These are phyloP conservation scores for Acipenser ruthenus DNA, from an alignment of 2,797 vertebrate species.

Conservation along the genomic window DNA sequence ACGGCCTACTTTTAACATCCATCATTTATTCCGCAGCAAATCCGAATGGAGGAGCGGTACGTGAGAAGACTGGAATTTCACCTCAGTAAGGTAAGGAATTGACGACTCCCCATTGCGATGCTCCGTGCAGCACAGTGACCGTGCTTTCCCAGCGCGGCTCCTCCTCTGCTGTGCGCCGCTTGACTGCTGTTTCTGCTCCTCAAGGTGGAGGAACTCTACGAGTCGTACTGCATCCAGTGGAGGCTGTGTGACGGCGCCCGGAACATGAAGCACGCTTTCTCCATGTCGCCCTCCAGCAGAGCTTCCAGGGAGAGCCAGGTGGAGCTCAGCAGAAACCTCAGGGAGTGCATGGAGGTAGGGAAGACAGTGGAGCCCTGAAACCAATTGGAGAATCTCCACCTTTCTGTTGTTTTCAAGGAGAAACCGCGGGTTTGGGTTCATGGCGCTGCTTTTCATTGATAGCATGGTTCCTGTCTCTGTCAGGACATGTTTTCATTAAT, in stretches of 20 bases:
- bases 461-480: neutral
- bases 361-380: neutral
- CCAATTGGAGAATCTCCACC: neutral
- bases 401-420: neutral
- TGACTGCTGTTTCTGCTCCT: neutral
- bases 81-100: conserved; percentile 80
- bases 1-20: neutral
- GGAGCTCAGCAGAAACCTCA: conserved; percentile 80
- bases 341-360: conserved; percentile 79
- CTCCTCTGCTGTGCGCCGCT: neutral
- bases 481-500: too few species aligned
- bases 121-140: neutral
- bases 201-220: conserved; percentile 89
- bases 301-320: conserved; percentile 85
- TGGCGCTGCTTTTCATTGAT: neutral
- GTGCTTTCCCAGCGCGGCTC: neutral
- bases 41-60: conserved; percentile 75
- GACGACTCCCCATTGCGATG: neutral
- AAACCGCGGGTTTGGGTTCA: conserved; percentile 17
- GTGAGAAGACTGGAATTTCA: conserved; percentile 88
- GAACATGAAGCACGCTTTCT: conserved; percentile 89
- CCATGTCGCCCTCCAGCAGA: conserved; percentile 67
- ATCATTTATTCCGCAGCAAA: conserved; percentile 64
- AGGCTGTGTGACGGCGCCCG: conserved; percentile 77
- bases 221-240: conserved; percentile 87